Percentiles rank a stretch among this genome's conserved stretches.
Conservation (phyloP, 2,888 invertebrate species). For the Gasteruption jaculator region DNA sequence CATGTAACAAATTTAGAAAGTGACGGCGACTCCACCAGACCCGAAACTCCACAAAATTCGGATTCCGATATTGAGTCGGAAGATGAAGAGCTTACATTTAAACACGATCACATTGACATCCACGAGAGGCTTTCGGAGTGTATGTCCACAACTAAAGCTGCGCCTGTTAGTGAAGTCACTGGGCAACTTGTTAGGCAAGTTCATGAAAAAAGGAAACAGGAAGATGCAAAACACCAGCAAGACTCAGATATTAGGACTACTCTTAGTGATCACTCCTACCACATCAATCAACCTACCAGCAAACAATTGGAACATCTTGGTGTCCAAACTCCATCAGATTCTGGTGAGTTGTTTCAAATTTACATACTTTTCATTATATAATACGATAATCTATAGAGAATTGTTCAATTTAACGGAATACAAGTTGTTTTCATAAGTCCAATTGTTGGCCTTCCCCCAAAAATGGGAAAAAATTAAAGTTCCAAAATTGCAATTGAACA, state of each 20-base stretch:
- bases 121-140: slow-evolving; percentile 35
- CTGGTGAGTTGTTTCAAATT: slow-evolving; percentile 62
- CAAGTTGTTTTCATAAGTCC: no score
- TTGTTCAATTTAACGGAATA: no score
- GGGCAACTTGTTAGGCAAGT: slow-evolving; percentile 33
- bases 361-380: not conserved
- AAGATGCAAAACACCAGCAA: slow-evolving; percentile 14
- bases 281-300: slow-evolving; percentile 49
- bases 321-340: slow-evolving; percentile 86
- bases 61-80: slow-evolving; percentile 39
- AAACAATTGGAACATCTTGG: slow-evolving; percentile 65
- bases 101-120: slow-evolving; percentile 43
- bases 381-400: no score
- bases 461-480: no score
- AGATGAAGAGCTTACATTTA: slow-evolving; percentile 34
- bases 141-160: slow-evolving; percentile 27
- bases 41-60: slow-evolving; percentile 45
- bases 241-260: slow-evolving; percentile 37
- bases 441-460: no score
- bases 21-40: slow-evolving; percentile 42
- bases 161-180: slow-evolving; percentile 43
- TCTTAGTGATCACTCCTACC: slow-evolving; percentile 66
- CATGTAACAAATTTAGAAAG: slow-evolving; percentile 51
- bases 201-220: slow-evolving; percentile 13
- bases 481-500: no score